A percentile compares a stretch with the other conserved stretches of the same genome.
These are phyloP conservation scores for Stomatorhinus walkeri DNA, from an alignment of 2,797 vertebrate genomes.

Conservation along the genomic window DNA sequence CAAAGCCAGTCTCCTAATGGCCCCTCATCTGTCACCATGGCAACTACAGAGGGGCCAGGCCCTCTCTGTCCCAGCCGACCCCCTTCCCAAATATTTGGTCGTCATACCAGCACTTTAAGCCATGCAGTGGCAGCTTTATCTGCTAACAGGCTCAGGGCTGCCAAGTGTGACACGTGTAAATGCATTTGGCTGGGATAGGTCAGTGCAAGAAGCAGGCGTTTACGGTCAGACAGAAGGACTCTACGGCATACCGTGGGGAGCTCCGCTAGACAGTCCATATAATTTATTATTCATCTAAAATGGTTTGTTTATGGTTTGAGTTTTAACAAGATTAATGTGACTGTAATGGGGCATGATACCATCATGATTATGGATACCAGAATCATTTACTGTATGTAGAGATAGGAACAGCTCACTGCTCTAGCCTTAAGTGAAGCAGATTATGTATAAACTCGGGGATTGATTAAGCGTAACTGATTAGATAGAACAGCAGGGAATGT, in stretches of 20 bases:
- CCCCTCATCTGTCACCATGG: conserved; percentile 43
- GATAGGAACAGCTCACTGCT: not conserved
- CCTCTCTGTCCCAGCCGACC: conserved; percentile 40
- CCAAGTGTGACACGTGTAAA: not conserved
- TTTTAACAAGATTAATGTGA: not conserved
- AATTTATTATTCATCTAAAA: not conserved
- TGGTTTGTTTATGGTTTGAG: not conserved
- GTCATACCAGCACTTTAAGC: conserved; percentile 2
- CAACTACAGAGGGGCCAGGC: conserved; percentile 46
- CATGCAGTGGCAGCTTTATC: not conserved
- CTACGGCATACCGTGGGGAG: not conserved
- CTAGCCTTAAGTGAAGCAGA: not conserved
- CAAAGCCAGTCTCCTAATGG: conserved; percentile 41
- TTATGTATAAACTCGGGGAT: not conserved
- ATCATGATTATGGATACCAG: not conserved
- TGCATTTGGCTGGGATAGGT: not conserved
- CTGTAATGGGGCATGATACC: not conserved
- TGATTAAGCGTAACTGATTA: conserved; percentile 2
- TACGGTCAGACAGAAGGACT: not conserved
- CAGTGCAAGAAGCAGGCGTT: not conserved
- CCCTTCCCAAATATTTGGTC: conserved; percentile 39
- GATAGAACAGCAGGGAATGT: not conserved
- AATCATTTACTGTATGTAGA: not conserved
- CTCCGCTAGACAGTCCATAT: not conserved
- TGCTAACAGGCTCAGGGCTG: not conserved